Evolutionary conservation across 2,888 invertebrate genomes (phyloP), one percentile per base, ranked within the genome.

Genomic region (Thereva unica): DNA sequence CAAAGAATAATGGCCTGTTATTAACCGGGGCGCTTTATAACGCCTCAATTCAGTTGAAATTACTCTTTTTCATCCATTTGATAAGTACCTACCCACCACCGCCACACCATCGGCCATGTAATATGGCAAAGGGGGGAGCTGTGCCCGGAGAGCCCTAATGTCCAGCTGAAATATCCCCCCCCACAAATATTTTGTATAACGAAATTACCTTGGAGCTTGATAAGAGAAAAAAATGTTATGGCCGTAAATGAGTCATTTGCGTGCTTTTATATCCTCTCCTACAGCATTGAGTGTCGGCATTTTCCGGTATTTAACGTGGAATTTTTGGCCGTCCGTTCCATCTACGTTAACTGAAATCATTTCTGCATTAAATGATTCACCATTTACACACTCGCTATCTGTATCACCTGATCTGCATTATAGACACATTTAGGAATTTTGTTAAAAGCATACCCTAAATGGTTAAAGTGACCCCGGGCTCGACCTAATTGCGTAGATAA

Each of bases 231-330:
- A 64, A 64, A 53, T 42, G 53, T 64, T 54, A 64, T 54, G 45
- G 40, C 44, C 64, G 37, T 53, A 64, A 64, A 64, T 64, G 64
- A 64, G 53, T 64, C 64, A 64, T 64, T 64, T 64, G 54, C 64
- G 64, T 64, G 64, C 44, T 64, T 64, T 64, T 64, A 54, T 54
- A 41, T 41, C 6, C 47, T 40, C 12, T 37, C 50, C 50, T 49
- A 38, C 23, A 23, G 23, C 40, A 53, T 53, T 53, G n/a, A 50
- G 8, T 50, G 61, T 0, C 6, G 41, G 1, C 41, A 41, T 49
- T 61, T 61, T 50, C 61, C 61, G 61, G 50, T 23, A 34, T 41
- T 61, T 50, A 50, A 61, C 50, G 5, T 61, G 12, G 23, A 38
- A 23, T 50, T 41, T 23, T 23, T 23, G 23, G 23, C 23, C 23